Evolutionary conservation across 2,888 invertebrate genomes (phyloP).

Genomic region (Apotomis capreana): DNA sequence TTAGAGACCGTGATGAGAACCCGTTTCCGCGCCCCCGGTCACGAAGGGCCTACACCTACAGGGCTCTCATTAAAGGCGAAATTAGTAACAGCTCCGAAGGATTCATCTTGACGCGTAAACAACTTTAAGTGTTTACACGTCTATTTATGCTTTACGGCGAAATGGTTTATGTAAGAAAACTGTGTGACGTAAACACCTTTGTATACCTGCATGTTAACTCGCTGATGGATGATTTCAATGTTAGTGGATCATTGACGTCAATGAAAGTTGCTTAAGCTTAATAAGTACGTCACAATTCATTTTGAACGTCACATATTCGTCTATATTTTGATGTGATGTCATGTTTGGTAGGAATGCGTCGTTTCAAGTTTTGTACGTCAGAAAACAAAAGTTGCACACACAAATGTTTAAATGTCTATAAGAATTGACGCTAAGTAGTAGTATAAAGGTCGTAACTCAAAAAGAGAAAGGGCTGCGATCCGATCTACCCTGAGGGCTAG

Average conservation of each 20-base stretch:
- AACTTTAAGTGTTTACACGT: slow-evolving; percentile 51
- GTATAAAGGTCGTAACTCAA: slow-evolving; percentile 49
- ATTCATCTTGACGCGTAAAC: slow-evolving; percentile 62
- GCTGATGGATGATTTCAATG: slow-evolving; percentile 2
- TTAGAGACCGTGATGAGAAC: slow-evolving; percentile 74
- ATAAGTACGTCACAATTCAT: neutral
- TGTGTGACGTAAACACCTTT: neutral
- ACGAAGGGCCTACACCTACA: slow-evolving; percentile 57
- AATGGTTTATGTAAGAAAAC: slow-evolving; percentile 50
- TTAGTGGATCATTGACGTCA: neutral
- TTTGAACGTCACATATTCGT: neutral
- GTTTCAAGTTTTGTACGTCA: neutral
- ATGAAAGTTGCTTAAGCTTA: neutral
- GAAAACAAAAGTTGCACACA: slow-evolving; percentile 3
- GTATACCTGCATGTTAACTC: neutral
- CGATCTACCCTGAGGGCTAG: slow-evolving; percentile 65
- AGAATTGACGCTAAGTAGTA: slow-evolving; percentile 5
- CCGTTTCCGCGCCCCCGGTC: slow-evolving; percentile 73
- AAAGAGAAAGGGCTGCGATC: slow-evolving; percentile 61
- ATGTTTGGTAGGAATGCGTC: neutral
- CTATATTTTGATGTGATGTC: neutral
- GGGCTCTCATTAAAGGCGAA: slow-evolving; percentile 73
- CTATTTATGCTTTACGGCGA: slow-evolving; percentile 32
- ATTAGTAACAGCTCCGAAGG: slow-evolving; percentile 65
- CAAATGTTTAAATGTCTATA: neutral